Evolutionary conservation across 2,888 invertebrate species (phyloP).

Genomic region (Hermaeophaga mercurialis): DNA sequence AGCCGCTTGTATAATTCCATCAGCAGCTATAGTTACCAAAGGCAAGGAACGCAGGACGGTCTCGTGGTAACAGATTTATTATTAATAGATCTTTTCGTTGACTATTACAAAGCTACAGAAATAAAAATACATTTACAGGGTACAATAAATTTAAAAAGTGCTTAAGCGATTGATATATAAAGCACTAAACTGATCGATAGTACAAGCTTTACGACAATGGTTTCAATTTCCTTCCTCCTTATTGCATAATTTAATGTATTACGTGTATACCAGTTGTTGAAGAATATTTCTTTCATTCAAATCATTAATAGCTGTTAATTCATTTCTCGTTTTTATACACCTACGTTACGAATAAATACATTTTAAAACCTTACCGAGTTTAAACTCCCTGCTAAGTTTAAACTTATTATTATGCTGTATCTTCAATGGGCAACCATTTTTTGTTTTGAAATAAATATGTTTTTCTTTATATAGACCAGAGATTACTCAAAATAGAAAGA

Average conservation of each 20-base stretch:
- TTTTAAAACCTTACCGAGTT: too few species aligned
- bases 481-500: too few species aligned
- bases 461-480: too few species aligned
- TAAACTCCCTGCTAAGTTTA: too few species aligned
- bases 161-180: conserved; percentile 17
- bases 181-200: conserved; percentile 12
- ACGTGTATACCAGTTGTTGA: background rate
- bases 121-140: conserved; percentile 7
- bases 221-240: background rate
- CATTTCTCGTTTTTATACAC: too few species aligned
- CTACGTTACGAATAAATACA: too few species aligned
- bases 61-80: conserved; percentile 34
- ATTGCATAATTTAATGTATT: background rate
- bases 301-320: too few species aligned
- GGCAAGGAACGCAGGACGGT: conserved; percentile 22
- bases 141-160: conserved; percentile 12
- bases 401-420: too few species aligned
- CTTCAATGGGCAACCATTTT: too few species aligned
- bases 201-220: conserved; percentile 3
- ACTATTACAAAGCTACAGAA: conserved; percentile 26
- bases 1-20: conserved; percentile 17
- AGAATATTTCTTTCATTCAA: too few species aligned
- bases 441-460: too few species aligned
- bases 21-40: conserved; percentile 22
- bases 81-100: conserved; percentile 32